A percentile compares a stretch with the other conserved stretches of the same genome.
Evolutionary conservation across 2,113 vertebrate species (phyloP).

Genomic region (Gavia stellata): DNA sequence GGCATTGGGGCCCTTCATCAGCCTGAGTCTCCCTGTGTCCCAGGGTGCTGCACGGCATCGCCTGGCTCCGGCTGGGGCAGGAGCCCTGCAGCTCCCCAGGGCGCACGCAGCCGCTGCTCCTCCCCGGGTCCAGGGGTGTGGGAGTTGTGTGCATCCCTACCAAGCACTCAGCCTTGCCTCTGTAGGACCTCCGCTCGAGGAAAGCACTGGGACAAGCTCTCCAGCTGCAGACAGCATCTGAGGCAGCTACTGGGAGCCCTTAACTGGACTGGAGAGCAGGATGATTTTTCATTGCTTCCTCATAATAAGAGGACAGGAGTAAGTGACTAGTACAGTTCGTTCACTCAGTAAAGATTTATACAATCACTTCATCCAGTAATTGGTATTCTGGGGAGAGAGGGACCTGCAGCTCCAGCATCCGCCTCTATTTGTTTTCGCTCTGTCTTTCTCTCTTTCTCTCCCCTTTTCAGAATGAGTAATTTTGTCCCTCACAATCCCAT

Average conservation of each 20-base stretch:
- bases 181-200: not conserved
- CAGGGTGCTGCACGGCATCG: not conserved
- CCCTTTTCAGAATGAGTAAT: conserved; percentile 74
- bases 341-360: conserved; percentile 50
- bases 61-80: not conserved
- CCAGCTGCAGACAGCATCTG: not conserved
- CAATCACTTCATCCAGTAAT: conserved; percentile 60
- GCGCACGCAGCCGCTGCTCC: not conserved
- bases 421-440: conserved; percentile 72
- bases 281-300: conserved; percentile 30
- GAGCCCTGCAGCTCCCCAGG: not conserved
- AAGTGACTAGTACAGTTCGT: conserved; percentile 56
- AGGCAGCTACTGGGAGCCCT: not conserved
- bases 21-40: accelerated
- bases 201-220: accelerated
- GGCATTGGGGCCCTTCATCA: not conserved
- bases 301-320: conserved; percentile 46
- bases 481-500: conserved; percentile 76
- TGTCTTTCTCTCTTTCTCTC: conserved; percentile 59
- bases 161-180: not conserved
- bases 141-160: not conserved
- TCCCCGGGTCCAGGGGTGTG: not conserved
- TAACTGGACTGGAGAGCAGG: not conserved
- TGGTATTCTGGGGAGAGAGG: conserved; percentile 68
- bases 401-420: conserved; percentile 54